Conservation (phyloP, 2,797 vertebrate genomes). For the Florisuga fusca region DNA sequence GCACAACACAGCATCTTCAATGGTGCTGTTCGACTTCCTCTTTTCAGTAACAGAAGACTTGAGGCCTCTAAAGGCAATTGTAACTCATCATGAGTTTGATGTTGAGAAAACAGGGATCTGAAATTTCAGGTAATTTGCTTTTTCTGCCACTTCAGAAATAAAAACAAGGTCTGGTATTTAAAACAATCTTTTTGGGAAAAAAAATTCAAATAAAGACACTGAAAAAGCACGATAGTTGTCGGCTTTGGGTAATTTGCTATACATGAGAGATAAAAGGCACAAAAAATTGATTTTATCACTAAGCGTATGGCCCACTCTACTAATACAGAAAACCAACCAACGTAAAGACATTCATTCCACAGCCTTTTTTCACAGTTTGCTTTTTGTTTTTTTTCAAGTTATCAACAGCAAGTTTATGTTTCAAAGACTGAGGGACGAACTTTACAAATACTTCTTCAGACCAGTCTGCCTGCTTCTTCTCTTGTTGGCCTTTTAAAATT, state of each 20-base stretch:
- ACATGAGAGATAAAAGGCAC: slow-evolving; percentile 19
- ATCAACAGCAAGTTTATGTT: not conserved
- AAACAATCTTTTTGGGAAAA: not conserved
- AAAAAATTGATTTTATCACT: slow-evolving; percentile 39
- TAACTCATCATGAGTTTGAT: slow-evolving; percentile 21
- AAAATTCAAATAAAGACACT: slow-evolving; percentile 6
- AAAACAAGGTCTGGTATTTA: slow-evolving; percentile 30
- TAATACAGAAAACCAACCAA: slow-evolving; percentile 14
- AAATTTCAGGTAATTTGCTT: slow-evolving; percentile 26
- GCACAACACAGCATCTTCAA: not conserved
- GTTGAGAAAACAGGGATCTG: slow-evolving; percentile 3
- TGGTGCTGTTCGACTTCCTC: not conserved
- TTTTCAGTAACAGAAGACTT: not conserved
- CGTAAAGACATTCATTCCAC: not conserved
- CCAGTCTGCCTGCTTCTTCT: not conserved
- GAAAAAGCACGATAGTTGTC: slow-evolving; percentile 18
- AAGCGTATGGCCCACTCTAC: not conserved
- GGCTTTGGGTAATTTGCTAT: slow-evolving; percentile 37
- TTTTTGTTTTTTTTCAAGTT: not conserved
- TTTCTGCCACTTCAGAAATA: slow-evolving; percentile 29
- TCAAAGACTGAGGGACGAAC: not conserved
- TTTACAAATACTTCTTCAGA: not conserved
- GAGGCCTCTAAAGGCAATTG: not conserved
- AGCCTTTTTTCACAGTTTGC: not conserved
- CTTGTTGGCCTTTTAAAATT: not conserved